phyloP scores from a whole-genome alignment of 2,797 vertebrate species.

The Dendrocincla tyrannina region DNA sequence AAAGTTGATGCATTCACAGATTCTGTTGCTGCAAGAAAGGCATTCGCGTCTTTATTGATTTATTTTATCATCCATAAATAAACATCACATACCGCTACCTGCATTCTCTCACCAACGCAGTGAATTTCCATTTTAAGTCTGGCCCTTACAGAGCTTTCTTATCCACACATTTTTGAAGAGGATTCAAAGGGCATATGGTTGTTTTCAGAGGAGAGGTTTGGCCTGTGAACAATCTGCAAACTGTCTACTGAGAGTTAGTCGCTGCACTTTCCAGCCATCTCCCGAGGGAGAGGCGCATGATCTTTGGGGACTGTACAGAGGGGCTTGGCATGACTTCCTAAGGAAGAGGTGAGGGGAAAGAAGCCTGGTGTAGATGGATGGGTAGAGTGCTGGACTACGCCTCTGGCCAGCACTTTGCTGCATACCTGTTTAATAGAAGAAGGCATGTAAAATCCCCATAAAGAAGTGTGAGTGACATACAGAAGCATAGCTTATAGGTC shows the following conservation, averaged over 20 bases:
- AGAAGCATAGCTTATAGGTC: background rate
- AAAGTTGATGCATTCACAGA: fast-evolving
- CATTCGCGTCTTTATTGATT: background rate
- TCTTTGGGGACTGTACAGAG: background rate
- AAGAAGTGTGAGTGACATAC: background rate
- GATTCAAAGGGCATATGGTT: background rate
- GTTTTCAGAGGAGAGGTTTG: background rate
- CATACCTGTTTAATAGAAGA: background rate
- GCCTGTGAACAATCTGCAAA: background rate
- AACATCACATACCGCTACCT: background rate
- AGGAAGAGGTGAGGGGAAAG: background rate
- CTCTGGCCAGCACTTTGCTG: background rate
- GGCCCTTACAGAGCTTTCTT: background rate
- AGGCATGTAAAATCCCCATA: background rate
- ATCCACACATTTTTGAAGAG: background rate
- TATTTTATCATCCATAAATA: background rate
- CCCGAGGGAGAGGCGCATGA: fast-evolving
- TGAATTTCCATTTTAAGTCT: background rate
- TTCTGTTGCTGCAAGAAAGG: background rate
- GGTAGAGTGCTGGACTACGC: background rate
- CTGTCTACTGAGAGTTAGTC: background rate
- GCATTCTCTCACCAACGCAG: background rate
- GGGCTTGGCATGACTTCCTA: background rate
- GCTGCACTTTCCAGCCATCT: background rate
- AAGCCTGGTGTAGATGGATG: background rate